These are phyloP conservation scores for Mastacembelus armatus DNA, from an alignment of 2,797 vertebrate species.

Conservation along the genomic window DNA sequence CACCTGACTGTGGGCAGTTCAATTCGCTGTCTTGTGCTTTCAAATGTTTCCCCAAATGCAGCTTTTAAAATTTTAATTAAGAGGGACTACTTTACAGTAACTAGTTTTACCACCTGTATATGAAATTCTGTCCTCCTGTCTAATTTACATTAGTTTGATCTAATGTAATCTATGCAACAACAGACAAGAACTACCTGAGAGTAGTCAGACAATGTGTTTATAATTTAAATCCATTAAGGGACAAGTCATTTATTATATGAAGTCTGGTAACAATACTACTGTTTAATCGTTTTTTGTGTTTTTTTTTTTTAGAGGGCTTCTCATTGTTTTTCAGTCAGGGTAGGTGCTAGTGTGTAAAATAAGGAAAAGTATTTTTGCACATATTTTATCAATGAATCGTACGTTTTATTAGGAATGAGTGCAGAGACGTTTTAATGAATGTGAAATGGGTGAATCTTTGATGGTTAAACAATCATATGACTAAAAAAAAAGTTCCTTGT, in stretches of 20 bases:
- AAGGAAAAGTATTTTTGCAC: slow-evolving; percentile 77
- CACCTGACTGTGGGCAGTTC: background rate
- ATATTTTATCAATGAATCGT: slow-evolving; percentile 75
- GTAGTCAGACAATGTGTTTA: background rate
- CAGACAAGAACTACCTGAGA: slow-evolving; percentile 15
- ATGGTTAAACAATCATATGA: slow-evolving; percentile 75
- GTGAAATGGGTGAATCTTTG: slow-evolving; percentile 62
- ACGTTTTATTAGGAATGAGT: slow-evolving; percentile 79
- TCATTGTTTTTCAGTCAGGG: slow-evolving; percentile 50
- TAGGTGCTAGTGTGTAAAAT: slow-evolving; percentile 70
- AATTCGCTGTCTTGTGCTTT: too few relatives aligned
- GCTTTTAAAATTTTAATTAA: slow-evolving; percentile 9
- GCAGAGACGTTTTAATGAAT: slow-evolving; percentile 68
- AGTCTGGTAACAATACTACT: slow-evolving; percentile 32
- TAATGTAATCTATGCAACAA: slow-evolving; percentile 80
- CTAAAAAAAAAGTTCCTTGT: slow-evolving; percentile 51
- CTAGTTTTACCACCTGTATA: slow-evolving; percentile 24
- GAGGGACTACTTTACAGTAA: background rate
- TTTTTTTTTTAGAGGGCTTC: slow-evolving; percentile 47
- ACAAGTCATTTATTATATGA: slow-evolving; percentile 24
- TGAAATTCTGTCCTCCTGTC: slow-evolving; percentile 18
- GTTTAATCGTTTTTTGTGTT: slow-evolving; percentile 16
- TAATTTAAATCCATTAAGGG: slow-evolving; percentile 26
- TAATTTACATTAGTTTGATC: slow-evolving; percentile 24
- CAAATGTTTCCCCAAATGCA: background rate